Conservation (phyloP, 2,888 invertebrate species). For the Cephus sareptanus region DNA sequence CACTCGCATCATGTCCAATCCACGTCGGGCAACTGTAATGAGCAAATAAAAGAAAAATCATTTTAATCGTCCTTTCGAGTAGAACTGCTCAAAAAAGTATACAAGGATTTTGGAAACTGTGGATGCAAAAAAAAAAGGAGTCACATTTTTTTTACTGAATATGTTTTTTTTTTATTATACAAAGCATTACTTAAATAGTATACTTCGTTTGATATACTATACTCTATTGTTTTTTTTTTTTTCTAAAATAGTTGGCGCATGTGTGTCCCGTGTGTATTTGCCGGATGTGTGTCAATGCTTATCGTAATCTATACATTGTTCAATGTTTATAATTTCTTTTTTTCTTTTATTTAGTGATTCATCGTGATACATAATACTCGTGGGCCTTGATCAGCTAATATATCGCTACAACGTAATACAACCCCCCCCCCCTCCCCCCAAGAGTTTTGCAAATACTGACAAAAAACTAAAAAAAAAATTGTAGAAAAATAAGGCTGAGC, state of each 20-base stretch:
- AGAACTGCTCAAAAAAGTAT: conserved; percentile 33
- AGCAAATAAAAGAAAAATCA: conserved; percentile 28
- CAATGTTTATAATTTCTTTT: conserved; percentile 8
- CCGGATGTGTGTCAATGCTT: neutral
- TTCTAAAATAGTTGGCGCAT: conserved; percentile 54
- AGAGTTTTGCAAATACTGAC: conserved; percentile 49
- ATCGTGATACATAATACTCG: conserved; percentile 18
- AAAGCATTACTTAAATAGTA: conserved; percentile 66
- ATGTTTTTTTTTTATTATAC: conserved; percentile 60
- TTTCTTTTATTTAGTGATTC: conserved; percentile 27
- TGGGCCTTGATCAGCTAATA: conserved; percentile 16
- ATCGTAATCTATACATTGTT: conserved; percentile 48
- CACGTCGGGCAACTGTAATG: conserved; percentile 77
- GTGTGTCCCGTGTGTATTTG: conserved; percentile 13
- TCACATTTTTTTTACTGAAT: conserved; percentile 40
- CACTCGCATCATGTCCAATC: conserved; percentile 86
- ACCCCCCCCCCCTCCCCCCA: conserved; percentile 16
- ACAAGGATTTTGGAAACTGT: conserved; percentile 19
- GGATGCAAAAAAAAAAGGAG: conserved; percentile 13
- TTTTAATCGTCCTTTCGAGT: neutral
- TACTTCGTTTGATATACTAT: conserved; percentile 33
- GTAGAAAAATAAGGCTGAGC: conserved; percentile 64
- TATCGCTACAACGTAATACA: conserved; percentile 29
- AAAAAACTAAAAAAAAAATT: conserved; percentile 53
- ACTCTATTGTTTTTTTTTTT: conserved; percentile 25